These are phyloP conservation scores for Blastobasis adustella DNA, from an alignment of 2,888 invertebrate species.

Conservation along the genomic window DNA sequence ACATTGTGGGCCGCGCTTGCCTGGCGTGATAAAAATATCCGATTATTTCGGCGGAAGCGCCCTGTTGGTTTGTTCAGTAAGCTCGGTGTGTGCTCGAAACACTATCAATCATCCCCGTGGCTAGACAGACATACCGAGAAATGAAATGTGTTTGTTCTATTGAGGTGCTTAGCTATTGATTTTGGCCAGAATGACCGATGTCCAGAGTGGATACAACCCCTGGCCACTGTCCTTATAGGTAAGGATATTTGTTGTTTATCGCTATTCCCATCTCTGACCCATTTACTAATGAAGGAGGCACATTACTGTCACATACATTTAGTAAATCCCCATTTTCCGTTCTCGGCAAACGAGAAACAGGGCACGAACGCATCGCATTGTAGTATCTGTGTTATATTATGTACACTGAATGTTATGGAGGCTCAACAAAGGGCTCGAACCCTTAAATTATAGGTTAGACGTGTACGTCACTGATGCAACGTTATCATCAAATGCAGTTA, in stretches of 20 bases:
- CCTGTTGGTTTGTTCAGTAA: conserved; percentile 49
- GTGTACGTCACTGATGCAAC: conserved; percentile 9
- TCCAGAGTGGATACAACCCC: conserved; percentile 26
- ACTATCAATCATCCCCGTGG: conserved; percentile 66
- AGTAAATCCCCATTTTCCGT: background rate
- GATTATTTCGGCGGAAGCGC: conserved; percentile 38
- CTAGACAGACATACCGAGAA: conserved; percentile 47
- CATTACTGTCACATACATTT: background rate
- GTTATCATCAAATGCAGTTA: conserved; percentile 29
- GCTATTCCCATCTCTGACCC: background rate
- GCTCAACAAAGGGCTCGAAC: no score
- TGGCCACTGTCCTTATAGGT: conserved; percentile 1
- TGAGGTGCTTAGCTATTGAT: conserved; percentile 55
- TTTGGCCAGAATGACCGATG: conserved; percentile 47
- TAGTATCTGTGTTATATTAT: no score
- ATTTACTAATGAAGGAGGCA: conserved; percentile 1
- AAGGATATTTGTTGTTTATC: conserved; percentile 1
- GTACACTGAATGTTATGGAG: no score
- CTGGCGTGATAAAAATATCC: conserved; percentile 33
- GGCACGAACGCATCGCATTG: background rate
- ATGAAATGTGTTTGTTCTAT: conserved; percentile 63
- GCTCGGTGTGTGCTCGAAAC: conserved; percentile 55
- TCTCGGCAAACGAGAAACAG: background rate
- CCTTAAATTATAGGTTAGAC: background rate
- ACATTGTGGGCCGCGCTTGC: conserved; percentile 15